Evolutionary conservation across 2,888 invertebrate species (phyloP).

Genomic region (Halictus quadricinctus): DNA sequence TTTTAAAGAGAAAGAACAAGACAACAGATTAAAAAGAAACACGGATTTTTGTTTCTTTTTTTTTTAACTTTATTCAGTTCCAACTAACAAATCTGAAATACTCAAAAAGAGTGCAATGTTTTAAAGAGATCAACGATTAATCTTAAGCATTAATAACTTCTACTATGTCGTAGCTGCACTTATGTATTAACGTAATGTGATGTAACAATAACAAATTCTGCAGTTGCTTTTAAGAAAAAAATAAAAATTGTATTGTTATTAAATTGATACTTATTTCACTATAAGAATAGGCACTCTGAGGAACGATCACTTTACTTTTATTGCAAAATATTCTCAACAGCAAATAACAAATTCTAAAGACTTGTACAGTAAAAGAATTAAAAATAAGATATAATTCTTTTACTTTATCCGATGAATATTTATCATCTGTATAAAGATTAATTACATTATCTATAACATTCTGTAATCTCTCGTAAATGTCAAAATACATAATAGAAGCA

Average conservation of each 20-base stretch:
- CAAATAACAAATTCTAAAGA: background rate
- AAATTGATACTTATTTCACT: constrained; percentile 1
- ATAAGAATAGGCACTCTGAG: constrained; percentile 13
- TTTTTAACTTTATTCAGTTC: background rate
- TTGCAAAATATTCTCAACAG: background rate
- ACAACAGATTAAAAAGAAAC: background rate
- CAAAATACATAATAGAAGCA: constrained; percentile 1
- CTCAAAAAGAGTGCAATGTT: background rate
- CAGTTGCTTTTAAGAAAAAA: background rate
- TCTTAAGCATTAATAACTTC: background rate
- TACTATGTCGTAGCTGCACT: background rate
- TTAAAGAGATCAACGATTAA: background rate
- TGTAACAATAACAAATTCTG: background rate
- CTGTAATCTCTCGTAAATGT: background rate
- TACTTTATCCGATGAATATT: background rate
- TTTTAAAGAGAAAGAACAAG: background rate
- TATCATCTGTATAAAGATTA: background rate
- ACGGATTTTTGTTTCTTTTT: background rate
- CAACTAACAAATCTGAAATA: background rate
- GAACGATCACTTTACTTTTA: constrained; percentile 14
- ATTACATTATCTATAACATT: background rate
- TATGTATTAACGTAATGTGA: background rate
- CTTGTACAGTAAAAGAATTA: constrained; percentile 1
- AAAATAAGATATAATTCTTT: background rate
- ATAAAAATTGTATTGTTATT: background rate